Conservation (phyloP, 1,140 invertebrate genomes). For the Bombyx mandarina region DNA sequence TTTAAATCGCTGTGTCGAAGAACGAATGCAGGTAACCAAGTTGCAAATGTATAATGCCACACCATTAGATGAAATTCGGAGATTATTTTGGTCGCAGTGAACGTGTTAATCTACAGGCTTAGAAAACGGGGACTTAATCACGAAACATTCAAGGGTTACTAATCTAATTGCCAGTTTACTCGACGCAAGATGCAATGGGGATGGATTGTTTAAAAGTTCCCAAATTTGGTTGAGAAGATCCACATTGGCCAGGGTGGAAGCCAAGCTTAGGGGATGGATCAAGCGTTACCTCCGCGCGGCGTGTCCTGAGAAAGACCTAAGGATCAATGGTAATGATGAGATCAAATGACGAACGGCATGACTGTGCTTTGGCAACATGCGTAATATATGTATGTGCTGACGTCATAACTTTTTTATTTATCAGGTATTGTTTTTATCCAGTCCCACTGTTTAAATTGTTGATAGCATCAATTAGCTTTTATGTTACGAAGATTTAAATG, state of each 20-base stretch:
- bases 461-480: background rate
- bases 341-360: conserved; percentile 38
- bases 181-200: background rate
- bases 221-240: conserved; percentile 57
- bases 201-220: conserved; percentile 26
- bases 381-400: conserved; percentile 45
- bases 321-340: conserved; percentile 62
- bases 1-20: no score
- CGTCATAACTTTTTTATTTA: conserved; percentile 17
- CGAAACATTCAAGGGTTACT: no score
- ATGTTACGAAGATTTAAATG: background rate
- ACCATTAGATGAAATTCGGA: no score
- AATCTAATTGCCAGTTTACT: conserved; percentile 5
- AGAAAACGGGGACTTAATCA: no score
- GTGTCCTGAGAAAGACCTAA: conserved; percentile 70
- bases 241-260: conserved; percentile 51
- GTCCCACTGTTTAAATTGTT: no score
- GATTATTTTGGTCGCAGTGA: no score
- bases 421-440: no score
- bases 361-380: conserved; percentile 59
- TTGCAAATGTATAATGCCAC: no score
- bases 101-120: no score
- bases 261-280: conserved; percentile 54
- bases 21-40: no score
- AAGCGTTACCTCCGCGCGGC: conserved; percentile 62